phyloP scores from a whole-genome alignment of 2,113 vertebrate genomes.

The Hipposideros armiger region DNA sequence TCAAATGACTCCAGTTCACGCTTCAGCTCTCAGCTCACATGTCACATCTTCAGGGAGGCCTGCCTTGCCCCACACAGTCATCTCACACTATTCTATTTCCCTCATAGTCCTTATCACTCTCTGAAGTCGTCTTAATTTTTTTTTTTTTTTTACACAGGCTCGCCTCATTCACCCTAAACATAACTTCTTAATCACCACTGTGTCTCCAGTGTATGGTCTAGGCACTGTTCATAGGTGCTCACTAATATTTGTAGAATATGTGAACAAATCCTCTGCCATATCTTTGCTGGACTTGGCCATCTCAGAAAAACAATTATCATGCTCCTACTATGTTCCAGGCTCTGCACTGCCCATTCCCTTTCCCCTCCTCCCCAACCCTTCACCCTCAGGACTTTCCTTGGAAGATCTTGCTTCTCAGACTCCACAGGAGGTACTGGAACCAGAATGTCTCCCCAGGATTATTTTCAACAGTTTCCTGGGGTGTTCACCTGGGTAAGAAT shows the following conservation, averaged over 20 bases:
- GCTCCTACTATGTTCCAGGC: not conserved
- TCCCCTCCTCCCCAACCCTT: not conserved
- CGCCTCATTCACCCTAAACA: not conserved
- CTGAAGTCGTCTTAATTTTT: not conserved
- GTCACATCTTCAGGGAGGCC: not conserved
- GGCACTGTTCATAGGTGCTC: not conserved
- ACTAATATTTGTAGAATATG: not conserved
- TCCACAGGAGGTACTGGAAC: constrained; percentile 59
- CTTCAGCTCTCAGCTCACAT: not conserved
- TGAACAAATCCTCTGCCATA: not conserved
- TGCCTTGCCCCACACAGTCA: not conserved
- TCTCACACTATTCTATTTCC: not conserved
- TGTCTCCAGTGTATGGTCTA: not conserved
- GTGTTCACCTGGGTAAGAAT: constrained; percentile 83
- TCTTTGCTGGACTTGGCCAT: not conserved
- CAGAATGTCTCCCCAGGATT: constrained; percentile 80
- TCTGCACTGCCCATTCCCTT: not conserved
- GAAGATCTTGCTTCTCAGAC: constrained; percentile 25
- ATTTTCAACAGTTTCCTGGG: constrained; percentile 84
- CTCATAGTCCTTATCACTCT: not conserved
- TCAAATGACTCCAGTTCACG: not conserved
- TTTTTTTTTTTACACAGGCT: not conserved
- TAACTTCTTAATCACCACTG: not conserved
- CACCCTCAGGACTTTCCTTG: not conserved
- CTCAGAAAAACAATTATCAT: not conserved